phyloP scores from a whole-genome alignment of 2,797 vertebrate genomes.

The Microctenopoma lineatum region DNA sequence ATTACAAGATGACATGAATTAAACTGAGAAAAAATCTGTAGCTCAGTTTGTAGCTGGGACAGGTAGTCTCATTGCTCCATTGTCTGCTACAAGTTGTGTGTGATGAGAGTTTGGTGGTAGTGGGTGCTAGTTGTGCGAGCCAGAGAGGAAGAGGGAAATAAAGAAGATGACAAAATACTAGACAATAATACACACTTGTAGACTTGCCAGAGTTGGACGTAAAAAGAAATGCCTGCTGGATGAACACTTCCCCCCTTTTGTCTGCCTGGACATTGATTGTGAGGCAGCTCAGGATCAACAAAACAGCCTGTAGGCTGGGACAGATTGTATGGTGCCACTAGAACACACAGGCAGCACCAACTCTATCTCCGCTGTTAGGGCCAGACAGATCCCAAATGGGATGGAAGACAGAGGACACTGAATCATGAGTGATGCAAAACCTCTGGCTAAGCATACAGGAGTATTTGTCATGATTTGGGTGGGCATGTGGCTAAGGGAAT shows the following conservation, averaged over 20 bases:
- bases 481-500: slow-evolving; percentile 37
- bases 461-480: slow-evolving; percentile 72
- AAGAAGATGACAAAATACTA: slow-evolving; percentile 29
- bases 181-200: slow-evolving; percentile 40
- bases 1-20: not conserved
- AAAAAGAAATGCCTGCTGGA: slow-evolving; percentile 23
- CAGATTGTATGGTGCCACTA: slow-evolving; percentile 65
- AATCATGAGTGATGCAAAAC: slow-evolving; percentile 77
- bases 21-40: not conserved
- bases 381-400: slow-evolving; percentile 68
- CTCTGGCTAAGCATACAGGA: slow-evolving; percentile 68
- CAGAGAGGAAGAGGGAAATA: slow-evolving; percentile 26
- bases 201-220: slow-evolving; percentile 31
- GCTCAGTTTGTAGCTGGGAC: slow-evolving; percentile 3
- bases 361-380: slow-evolving; percentile 39
- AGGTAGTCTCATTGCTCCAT: slow-evolving; percentile 8
- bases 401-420: slow-evolving; percentile 60
- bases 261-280: slow-evolving; percentile 61
- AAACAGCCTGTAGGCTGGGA: slow-evolving; percentile 62
- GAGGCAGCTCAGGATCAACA: slow-evolving; percentile 57
- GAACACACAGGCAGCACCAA: slow-evolving; percentile 35
- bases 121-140: slow-evolving; percentile 6
- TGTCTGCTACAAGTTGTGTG: slow-evolving; percentile 29
- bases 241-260: slow-evolving; percentile 21
- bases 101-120: slow-evolving; percentile 1